Percentiles rank a stretch among this genome's conserved stretches.
Evolutionary conservation across 2,113 vertebrate species (phyloP).

Genomic region (Bubo scandiacus): DNA sequence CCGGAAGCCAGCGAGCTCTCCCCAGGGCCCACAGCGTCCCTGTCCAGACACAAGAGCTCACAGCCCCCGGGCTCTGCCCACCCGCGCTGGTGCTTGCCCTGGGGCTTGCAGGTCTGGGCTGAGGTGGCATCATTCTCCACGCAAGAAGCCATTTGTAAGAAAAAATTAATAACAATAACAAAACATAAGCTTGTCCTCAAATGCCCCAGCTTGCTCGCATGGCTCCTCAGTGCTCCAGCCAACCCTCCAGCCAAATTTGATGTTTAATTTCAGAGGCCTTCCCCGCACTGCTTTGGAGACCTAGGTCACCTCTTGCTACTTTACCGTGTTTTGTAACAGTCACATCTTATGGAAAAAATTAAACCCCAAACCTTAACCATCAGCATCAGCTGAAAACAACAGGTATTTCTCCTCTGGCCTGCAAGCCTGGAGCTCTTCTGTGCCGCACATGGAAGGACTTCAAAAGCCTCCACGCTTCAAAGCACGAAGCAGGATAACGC

Average conservation of each 20-base stretch:
- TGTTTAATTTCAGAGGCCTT: not conserved
- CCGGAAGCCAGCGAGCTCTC: not conserved
- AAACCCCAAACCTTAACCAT: not conserved
- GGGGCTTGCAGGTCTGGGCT: not conserved
- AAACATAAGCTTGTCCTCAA: not conserved
- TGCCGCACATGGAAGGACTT: accelerated
- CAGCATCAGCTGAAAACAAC: not conserved
- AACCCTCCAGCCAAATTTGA: not conserved
- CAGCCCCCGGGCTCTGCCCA: not conserved
- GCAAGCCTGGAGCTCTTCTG: not conserved
- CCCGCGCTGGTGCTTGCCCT: not conserved
- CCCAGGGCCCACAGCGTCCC: accelerated
- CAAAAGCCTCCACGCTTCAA: not conserved
- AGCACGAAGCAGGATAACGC: accelerated
- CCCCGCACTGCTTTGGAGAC: not conserved
- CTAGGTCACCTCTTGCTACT: too few species aligned
- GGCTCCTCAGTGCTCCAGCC: not conserved
- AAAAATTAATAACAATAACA: not conserved
- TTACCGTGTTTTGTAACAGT: not conserved
- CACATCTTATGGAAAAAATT: accelerated
- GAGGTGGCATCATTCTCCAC: accelerated
- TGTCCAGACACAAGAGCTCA: accelerated
- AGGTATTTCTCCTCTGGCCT: not conserved
- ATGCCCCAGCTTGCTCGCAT: accelerated
- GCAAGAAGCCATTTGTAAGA: not conserved